These are phyloP conservation scores for Crocidura indochinensis DNA, from an alignment of 2,797 vertebrate species.

Conservation along the genomic window DNA sequence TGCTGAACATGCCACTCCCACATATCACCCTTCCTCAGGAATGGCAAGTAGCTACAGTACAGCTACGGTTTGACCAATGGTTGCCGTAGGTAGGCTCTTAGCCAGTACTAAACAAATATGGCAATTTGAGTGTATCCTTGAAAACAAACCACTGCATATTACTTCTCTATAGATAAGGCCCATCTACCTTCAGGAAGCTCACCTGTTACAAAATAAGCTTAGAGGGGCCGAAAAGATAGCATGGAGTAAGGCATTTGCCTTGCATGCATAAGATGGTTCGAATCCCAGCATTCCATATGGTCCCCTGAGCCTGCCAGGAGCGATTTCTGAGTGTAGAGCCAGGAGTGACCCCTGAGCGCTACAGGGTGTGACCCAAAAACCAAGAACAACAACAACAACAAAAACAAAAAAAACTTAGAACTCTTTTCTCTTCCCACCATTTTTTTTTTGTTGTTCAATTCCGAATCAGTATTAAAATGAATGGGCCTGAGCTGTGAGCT, in stretches of 20 bases:
- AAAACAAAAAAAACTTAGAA: too few species aligned
- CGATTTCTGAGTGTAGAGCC: too few species aligned
- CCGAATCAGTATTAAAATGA: neutral
- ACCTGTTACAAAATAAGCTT: neutral
- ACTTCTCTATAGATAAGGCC: neutral
- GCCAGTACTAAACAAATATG: neutral
- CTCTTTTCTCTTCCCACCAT: neutral
- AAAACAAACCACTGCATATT: neutral
- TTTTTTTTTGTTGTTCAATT: neutral
- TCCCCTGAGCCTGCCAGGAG: too few species aligned
- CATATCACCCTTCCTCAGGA: neutral
- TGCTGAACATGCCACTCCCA: neutral
- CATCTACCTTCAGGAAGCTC: neutral
- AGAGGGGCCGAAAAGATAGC: too few species aligned
- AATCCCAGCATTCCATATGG: too few species aligned
- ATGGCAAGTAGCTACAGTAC: neutral
- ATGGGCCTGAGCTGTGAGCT: fast-evolving
- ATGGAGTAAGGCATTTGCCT: too few species aligned
- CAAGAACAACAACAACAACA: too few species aligned
- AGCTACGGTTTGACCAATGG: neutral
- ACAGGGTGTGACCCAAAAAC: too few species aligned
- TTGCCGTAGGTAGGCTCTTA: neutral
- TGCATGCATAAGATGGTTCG: too few species aligned
- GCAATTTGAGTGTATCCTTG: neutral
- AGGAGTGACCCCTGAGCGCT: too few species aligned